Evolutionary conservation across 2,888 invertebrate species (phyloP), one percentile per base, ranked within the genome.

Genomic region (Drosophila hamatofila): DNA sequence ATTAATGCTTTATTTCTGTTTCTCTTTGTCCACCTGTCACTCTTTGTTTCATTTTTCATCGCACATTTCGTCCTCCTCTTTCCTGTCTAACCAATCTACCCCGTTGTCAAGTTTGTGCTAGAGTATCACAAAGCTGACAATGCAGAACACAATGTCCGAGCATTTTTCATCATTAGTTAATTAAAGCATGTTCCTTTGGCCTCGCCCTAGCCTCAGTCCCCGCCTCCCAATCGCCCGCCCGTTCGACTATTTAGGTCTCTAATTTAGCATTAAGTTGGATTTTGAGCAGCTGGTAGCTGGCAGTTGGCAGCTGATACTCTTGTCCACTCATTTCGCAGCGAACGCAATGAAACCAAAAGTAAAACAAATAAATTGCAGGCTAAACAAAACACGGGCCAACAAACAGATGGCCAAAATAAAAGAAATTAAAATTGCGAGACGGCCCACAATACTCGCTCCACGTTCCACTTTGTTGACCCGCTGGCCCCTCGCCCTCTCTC

Each of bases 191-290:
- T 63, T n/a, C 33, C 21, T 48, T 54, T 51, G 37, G 23, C 37
- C 27, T 18, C 14, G 39, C 9, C n/a, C n/a, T 27, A 7, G 27
- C 12, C 14, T 12, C 18, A 12, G 14, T 35, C 5, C 11, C n/a
- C 14, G 5, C 6, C 23, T 2, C 23, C 14, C 30, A 18, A 16
- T 12, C n/a, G 12, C 33, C 39, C 23, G 8, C 14, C 25, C 12
- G 18, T 51, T 72, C 44, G 42, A 33, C 64, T 63, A 21, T 49
- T 48, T 62, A 68, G 52, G 67, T 58, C 49, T 64, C 80, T 82
- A 80, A 72, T 87, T 87, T 80, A 75, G 82, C 89, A 89, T 81
- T 81, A 89, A 89, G 75, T 87, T 80, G 89, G 90, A 84, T 68
- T 74, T 83, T 72, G n/a, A 78, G 61, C 75, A 79, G 72, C 60